Conservation (phyloP, 1,140 invertebrate genomes). For the Rhizoglyphus robini region DNA sequence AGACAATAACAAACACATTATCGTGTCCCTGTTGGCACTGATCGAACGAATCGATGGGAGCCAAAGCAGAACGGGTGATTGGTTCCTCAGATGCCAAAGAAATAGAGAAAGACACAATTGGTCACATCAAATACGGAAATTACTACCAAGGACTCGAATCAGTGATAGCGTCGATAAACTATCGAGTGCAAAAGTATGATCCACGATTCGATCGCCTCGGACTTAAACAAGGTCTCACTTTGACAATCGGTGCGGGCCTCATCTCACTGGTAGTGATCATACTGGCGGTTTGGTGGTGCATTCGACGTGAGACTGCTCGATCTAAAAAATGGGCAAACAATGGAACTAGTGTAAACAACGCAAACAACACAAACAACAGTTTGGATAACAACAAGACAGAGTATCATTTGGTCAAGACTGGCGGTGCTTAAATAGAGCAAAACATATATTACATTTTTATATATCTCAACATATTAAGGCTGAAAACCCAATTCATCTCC, state of each 20-base stretch:
- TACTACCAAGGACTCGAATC: neutral
- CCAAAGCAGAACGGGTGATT: slow-evolving; percentile 7
- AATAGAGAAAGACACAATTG: neutral
- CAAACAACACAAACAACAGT: too few relatives aligned
- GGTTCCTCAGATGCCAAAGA: neutral
- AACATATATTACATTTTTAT: too few relatives aligned
- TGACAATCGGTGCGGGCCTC: neutral
- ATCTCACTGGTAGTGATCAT: neutral
- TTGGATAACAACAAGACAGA: too few relatives aligned
- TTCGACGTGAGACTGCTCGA: slow-evolving; percentile 3
- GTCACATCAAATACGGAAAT: neutral
- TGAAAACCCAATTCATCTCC: too few relatives aligned
- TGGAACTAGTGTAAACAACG: too few relatives aligned
- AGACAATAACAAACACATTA: neutral
- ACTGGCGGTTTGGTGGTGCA: neutral
- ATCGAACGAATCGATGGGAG: slow-evolving; percentile 3
- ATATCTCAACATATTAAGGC: too few relatives aligned
- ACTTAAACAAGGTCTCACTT: neutral
- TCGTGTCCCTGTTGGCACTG: neutral
- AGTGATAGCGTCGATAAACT: neutral
- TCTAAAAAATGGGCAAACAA: too few relatives aligned
- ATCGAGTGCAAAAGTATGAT: neutral
- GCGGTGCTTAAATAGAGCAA: too few relatives aligned
- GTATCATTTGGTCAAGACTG: too few relatives aligned
- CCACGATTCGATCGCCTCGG: slow-evolving; percentile 8